Base-by-base conservation (phyloP, 2,888 invertebrate genomes). In the Pyrocoelia pectoralis region DNA sequence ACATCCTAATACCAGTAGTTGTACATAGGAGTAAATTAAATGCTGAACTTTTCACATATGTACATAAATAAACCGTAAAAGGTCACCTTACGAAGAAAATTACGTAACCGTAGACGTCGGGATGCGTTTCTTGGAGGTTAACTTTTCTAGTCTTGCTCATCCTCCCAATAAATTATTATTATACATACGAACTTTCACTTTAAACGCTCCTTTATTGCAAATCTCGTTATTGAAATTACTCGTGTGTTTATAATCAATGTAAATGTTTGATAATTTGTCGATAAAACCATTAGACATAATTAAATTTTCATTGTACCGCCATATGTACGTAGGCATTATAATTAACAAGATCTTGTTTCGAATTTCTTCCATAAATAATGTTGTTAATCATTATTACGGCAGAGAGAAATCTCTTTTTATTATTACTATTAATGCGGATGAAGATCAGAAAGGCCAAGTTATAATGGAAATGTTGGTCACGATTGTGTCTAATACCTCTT, bases 381-480 rank as follows among this genome's bases (percentile, higher is more conserved):
- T n/a, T 33, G 33, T n/a, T 33, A 5, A n/a, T 33, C 8, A 24
- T 6, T 5, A 24, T 24, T 24, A 24, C 24, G 4, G 3, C 24
- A 6, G 24, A 24, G 33, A 33, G 33, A 33, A 33, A 24, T 24
- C 24, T 46, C 8, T 46, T 15, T 17, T 55, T 48, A 33, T 55
- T 24, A 28, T 24, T 50, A 24, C 8, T 19, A 50, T 18, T 43
- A 24, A 13, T 41, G 19, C 43, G 41, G 55, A 46, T 55, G 46
- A 17, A 46, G 29, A 55, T 55, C 46, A 55, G 24, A 55, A 46
- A 55, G 46, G 55, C 55, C 14, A 46, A 46, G 9, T 28, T n/a
- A 29, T 46, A 55, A 55, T 55, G 55, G 43, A 55, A 46, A 55
- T 55, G 55, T 55, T 48, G 55, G 55, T 55, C 55, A 55, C 55